Evolutionary conservation across 2,797 vertebrate genomes (phyloP), one percentile per base, ranked within the genome.

Genomic region (Limnodromus scolopaceus): DNA sequence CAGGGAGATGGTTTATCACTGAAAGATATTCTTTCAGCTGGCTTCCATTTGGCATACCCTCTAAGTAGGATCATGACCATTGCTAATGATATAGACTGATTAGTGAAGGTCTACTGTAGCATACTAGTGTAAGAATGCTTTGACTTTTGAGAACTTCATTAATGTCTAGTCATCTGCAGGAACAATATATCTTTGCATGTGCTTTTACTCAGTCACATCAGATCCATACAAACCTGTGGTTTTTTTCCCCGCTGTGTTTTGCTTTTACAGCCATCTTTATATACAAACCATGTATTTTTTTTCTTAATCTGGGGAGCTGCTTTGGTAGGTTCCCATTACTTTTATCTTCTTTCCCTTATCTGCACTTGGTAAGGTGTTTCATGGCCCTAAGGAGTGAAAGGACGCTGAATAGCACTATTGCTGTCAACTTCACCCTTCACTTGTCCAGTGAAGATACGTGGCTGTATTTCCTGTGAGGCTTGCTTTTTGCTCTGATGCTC

Each of bases 101-200:
- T 5, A 92, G 43, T 51, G 41, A 41, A 75, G 70, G 10, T 66
- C 53, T 61, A 11, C 36, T 64, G 17, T 48, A n/a, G 38, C 46
- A 49, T 83, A 24, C 34, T 49, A 36, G 6, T 34, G 7, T 70
- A 64, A 76, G 46, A 92, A 43, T 55, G 22, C 13, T 75, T 57
- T 28, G 14, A 30, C 16, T 72, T 84, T 24, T 85, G 38, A 69
- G 64, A 70, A 74, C 14, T 70, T 83, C 1, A 2, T 83, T 86
- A 38, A 15, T 41, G 4, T 70, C 30, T 80, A 36, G 27, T 66
- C 55, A 46, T 45, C 41, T 83, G 9, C 48, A 64, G 72, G 36
- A 72, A 58, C 32, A 0, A 0, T 3, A 0, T 61, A 27, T 36
- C 39, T 89, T 77, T 17, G 13, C 6, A 10, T 16, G 3, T 49